phyloP scores from a whole-genome alignment of 1,140 invertebrate species.

The Spodoptera frugiperda region DNA sequence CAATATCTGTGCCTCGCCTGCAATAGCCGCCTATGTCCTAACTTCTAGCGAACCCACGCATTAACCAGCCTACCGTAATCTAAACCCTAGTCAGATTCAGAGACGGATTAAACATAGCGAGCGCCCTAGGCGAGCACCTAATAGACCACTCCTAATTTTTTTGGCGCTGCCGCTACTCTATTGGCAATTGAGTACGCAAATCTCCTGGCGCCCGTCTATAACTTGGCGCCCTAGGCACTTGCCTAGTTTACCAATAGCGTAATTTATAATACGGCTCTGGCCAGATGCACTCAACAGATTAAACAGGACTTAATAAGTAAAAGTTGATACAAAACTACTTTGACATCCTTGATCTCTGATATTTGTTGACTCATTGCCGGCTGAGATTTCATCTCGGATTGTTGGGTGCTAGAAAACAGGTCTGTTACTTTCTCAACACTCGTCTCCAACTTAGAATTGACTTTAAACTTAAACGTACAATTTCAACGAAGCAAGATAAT shows the following conservation, averaged over 20 bases:
- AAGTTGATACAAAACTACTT: slow-evolving; percentile 29
- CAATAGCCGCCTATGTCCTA: slow-evolving; percentile 1
- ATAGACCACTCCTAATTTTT: too few relatives aligned
- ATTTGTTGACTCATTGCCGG: slow-evolving; percentile 36
- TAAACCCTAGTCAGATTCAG: background rate
- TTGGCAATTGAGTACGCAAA: too few relatives aligned
- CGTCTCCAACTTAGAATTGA: background rate
- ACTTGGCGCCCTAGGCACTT: too few relatives aligned
- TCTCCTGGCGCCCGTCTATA: too few relatives aligned
- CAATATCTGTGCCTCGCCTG: background rate
- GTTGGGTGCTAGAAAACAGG: slow-evolving; percentile 10
- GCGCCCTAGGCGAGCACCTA: too few relatives aligned
- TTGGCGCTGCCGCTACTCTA: too few relatives aligned
- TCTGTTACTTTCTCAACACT: slow-evolving; percentile 28
- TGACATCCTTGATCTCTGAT: slow-evolving; percentile 35
- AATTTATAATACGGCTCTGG: too few relatives aligned
- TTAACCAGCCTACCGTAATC: slow-evolving; percentile 1
- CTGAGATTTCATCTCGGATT: slow-evolving; percentile 31
- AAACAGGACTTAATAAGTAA: slow-evolving; percentile 11
- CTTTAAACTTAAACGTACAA: background rate
- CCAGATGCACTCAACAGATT: slow-evolving; percentile 14
- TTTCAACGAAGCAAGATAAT: slow-evolving; percentile 5
- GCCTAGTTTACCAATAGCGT: too few relatives aligned
- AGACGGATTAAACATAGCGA: too few relatives aligned
- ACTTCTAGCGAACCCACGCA: slow-evolving; percentile 5